Evolutionary conservation across 2,888 invertebrate genomes (phyloP), one percentile per base, ranked within the genome.

Genomic region (Dichetophora obliterata): DNA sequence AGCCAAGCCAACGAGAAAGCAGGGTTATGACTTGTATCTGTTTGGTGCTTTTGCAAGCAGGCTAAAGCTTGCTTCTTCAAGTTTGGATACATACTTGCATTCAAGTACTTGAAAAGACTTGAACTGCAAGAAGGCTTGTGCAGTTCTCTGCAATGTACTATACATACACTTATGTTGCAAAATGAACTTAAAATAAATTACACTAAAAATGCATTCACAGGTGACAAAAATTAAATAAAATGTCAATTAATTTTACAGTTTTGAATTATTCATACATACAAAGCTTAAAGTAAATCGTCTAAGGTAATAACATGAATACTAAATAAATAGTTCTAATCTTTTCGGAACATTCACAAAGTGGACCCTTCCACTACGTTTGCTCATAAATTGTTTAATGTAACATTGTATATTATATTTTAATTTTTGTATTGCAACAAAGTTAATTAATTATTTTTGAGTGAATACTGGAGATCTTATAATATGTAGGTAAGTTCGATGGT

Each of bases 171-270:
- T 43, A 43, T 43, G 43, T 43, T 43, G 11, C 11, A 43, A 43
- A 11, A 43, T 14, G 43, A 43, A 43, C 43, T 43, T 43, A 43
- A 43, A 43, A 43, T 43, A 43, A n/a, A 48, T 66, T 19, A 34
- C 31, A 73, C 72, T 73, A 73, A 73, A 68, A 71, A 73, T 63
- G 72, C 72, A 73, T 73, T 73, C 72, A 73, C 72, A 73, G 72
- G 61, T 73, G 22, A 73, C 72, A 61, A 6, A 68, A 73, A 59
- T 48, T 71, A 71, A 37, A 43, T 63, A 61, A 61, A 9, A 48
- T 61, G 6, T 72, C 43, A 70, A 70, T 70, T 19, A 66, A 31
- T 54, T 52, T 70, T 27, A n/a, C 27, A 68, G 14, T 52, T 43
- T 37, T 43, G 24, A 72, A 22, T 43, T 24, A 59, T 37, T 22